Conservation (phyloP, 2,888 invertebrate species). For the Hyposoter dolosus region DNA sequence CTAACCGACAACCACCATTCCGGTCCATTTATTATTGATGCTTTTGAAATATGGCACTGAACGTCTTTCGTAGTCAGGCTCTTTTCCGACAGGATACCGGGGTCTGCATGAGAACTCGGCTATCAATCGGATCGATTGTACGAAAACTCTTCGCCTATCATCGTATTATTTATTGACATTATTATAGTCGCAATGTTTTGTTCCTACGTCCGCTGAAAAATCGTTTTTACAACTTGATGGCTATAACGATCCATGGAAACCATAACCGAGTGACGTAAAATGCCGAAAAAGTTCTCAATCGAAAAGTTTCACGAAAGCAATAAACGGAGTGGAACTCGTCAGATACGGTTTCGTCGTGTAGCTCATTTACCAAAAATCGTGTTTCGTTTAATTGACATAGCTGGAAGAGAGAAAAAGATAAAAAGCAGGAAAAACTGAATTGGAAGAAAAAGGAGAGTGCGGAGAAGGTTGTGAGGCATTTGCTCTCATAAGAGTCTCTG, state of each 20-base stretch:
- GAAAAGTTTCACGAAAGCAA: not conserved
- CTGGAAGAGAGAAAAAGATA: slow-evolving; percentile 11
- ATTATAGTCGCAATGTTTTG: no score
- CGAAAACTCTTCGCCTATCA: no score
- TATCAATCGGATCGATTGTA: not conserved
- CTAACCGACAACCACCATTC: slow-evolving; percentile 65
- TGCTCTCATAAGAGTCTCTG: slow-evolving; percentile 39
- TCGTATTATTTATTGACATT: no score
- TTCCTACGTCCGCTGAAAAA: no score
- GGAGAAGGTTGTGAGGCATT: not conserved
- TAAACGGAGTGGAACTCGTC: slow-evolving; percentile 3
- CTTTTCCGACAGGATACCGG: not conserved
- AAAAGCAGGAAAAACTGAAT: not conserved
- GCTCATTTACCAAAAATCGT: slow-evolving; percentile 42
- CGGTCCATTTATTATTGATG: slow-evolving; percentile 18
- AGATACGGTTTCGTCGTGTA: slow-evolving; percentile 8
- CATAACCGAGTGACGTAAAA: not conserved
- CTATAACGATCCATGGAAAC: not conserved
- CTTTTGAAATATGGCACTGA: not conserved
- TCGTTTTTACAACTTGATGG: no score
- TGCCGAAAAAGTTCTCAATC: not conserved
- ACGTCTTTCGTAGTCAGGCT: not conserved
- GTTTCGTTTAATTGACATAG: slow-evolving; percentile 63
- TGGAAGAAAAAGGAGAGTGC: not conserved
- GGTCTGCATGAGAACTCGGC: not conserved